These are phyloP conservation scores for Arrhamphus sclerolepis DNA, from an alignment of 2,797 vertebrate genomes.

Conservation along the genomic window DNA sequence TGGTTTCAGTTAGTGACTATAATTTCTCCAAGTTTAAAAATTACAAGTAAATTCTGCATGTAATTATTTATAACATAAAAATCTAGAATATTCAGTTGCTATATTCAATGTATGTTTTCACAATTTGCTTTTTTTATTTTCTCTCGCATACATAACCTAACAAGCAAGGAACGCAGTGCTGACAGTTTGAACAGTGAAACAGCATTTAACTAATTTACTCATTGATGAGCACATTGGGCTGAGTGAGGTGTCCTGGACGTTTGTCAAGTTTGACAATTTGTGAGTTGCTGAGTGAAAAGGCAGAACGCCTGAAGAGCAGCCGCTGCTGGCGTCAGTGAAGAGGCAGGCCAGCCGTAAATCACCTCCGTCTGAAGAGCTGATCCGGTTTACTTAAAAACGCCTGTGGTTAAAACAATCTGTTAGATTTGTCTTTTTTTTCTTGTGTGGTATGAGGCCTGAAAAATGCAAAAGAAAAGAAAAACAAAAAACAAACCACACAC, in stretches of 20 bases:
- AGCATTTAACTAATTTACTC: constrained; percentile 23
- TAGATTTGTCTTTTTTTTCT: constrained; percentile 46
- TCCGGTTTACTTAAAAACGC: constrained; percentile 49
- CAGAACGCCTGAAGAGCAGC: constrained; percentile 51
- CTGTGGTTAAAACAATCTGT: constrained; percentile 49
- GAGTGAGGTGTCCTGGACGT: constrained; percentile 42
- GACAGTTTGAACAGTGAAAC: background rate
- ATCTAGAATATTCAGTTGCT: too few relatives aligned
- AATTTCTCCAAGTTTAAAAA: too few relatives aligned
- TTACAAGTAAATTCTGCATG: too few relatives aligned
- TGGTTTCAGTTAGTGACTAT: too few relatives aligned
- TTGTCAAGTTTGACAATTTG: constrained; percentile 58
- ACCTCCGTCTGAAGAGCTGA: constrained; percentile 55
- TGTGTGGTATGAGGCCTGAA: constrained; percentile 27
- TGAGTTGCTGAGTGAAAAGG: constrained; percentile 63
- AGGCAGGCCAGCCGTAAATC: constrained; percentile 65
- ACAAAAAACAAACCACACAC: constrained; percentile 7
- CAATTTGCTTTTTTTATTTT: too few relatives aligned
- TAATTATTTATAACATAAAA: too few relatives aligned
- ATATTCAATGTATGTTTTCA: too few relatives aligned
- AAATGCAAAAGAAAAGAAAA: constrained; percentile 19
- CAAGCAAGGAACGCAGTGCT: background rate
- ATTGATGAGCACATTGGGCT: constrained; percentile 9
- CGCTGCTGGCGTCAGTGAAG: constrained; percentile 63
- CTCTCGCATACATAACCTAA: too few relatives aligned